A percentile compares a stretch with the other conserved stretches of the same genome.
phyloP scores from a whole-genome alignment of 2,797 vertebrate genomes.

The Setipinna tenuifilis region DNA sequence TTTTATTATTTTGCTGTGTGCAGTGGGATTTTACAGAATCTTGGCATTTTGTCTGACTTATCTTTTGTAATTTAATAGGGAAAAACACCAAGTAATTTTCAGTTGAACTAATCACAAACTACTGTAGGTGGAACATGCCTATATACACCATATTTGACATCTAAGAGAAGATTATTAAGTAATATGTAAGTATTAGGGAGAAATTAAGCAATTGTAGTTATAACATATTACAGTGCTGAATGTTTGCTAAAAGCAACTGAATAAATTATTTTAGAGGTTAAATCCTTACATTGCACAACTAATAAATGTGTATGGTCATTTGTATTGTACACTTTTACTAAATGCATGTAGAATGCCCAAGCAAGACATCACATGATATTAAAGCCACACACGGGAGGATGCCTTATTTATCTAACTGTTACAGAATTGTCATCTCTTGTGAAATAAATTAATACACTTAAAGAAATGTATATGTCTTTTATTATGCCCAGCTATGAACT shows the following conservation, averaged over 20 bases:
- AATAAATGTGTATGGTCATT: background rate
- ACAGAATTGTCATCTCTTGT: background rate
- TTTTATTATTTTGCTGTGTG: background rate
- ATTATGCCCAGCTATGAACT: background rate
- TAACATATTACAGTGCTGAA: too few relatives aligned
- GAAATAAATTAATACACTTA: background rate
- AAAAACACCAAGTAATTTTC: background rate
- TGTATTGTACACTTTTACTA: background rate
- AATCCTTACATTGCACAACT: background rate
- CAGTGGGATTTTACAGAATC: background rate
- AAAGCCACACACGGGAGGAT: too few relatives aligned
- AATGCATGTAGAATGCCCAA: background rate
- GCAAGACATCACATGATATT: background rate
- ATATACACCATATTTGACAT: background rate
- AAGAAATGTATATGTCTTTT: background rate
- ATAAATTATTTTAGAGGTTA: background rate
- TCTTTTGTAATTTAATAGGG: background rate
- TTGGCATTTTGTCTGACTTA: background rate
- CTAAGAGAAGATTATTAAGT: too few relatives aligned
- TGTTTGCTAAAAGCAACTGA: background rate
- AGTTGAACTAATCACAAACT: background rate
- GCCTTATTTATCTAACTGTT: background rate
- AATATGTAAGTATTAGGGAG: too few relatives aligned
- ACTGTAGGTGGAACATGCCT: background rate
- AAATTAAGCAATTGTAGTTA: background rate